Evolutionary conservation across 92 coral and sea anemone genomes (phyloP), one percentile per base, ranked within the genome.

Genomic region (Phenganax marumi): DNA sequence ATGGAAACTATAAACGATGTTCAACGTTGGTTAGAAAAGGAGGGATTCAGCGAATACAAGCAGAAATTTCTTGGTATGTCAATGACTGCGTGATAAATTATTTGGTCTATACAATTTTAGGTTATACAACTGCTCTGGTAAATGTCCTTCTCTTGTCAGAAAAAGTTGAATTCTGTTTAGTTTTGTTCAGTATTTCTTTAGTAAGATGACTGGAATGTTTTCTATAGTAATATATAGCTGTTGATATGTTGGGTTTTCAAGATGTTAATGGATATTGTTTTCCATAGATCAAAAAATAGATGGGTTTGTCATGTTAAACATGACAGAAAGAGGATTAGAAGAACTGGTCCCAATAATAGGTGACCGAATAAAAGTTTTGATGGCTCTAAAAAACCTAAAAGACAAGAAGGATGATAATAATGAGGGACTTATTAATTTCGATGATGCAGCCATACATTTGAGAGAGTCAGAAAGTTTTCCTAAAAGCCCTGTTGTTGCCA

Each of bases 301-400:
- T 82, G 86, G 83, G 19, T 46, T n/a, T 22, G 86, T 53, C 22
- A 60, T 82, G 10, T 50, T 22, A n/a, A 16, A 72, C 53, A 48
- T 82, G 21, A 51, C 83, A 13, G 86, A 82, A 53, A 82, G 86
- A 69, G 86, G 66, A 18, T 14, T 58, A 8, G 83, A 82, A 50
- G 24, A 69, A 10, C 68, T 82, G 1, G 71, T 72, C 9, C 86
- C 86, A 7, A 57, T 72, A n/a, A 82, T 82, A 7, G 86, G 84
- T 19, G 43, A 52, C 39, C 52, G 86, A 49, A 71, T 82, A 69
- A 82, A 74, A 24, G 56, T 82, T 63, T 64, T 82, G 0, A 83
- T 71, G 22, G 75, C 57, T 8, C 68, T 86, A 63, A 72, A 77
- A 7, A 19, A 49, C 10, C 18, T 73, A 24, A 62, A 75, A 50